Conservation (phyloP, 1,140 invertebrate genomes). For the Tyrophagus putrescentiae region DNA sequence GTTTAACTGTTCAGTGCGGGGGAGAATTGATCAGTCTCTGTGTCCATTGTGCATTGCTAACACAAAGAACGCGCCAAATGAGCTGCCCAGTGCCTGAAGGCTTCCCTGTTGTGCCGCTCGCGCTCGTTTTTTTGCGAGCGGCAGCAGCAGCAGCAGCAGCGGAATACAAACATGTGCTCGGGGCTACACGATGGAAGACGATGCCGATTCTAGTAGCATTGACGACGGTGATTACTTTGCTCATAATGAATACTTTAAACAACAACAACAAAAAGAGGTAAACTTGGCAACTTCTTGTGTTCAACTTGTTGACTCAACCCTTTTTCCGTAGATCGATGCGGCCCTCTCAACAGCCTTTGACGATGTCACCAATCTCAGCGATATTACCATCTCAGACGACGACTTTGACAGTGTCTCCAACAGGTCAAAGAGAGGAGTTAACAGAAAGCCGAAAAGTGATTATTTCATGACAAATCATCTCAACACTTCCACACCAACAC, state of each 20-base stretch:
- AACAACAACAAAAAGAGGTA: slow-evolving; percentile 17
- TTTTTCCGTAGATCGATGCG: background rate
- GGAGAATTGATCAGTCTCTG: too few relatives aligned
- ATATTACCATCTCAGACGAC: background rate
- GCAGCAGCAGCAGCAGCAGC: too few relatives aligned
- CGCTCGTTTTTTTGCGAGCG: too few relatives aligned
- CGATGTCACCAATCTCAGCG: background rate
- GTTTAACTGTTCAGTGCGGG: too few relatives aligned
- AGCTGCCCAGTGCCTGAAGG: too few relatives aligned
- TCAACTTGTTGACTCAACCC: background rate
- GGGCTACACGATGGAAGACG: too few relatives aligned
- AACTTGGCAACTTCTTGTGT: background rate
- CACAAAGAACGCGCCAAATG: too few relatives aligned
- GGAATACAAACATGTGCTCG: too few relatives aligned
- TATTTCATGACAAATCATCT: background rate
- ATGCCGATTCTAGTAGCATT: too few relatives aligned
- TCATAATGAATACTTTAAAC: slow-evolving; percentile 1
- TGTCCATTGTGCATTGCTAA: too few relatives aligned
- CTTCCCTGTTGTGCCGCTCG: too few relatives aligned
- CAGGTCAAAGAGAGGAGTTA: background rate
- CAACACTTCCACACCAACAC: slow-evolving; percentile 6
- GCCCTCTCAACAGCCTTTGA: background rate
- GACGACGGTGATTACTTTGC: background rate
- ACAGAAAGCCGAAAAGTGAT: background rate
- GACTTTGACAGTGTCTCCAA: background rate